phyloP scores from a whole-genome alignment of 1,140 invertebrate species.

The Stegodyphus mimosarum region DNA sequence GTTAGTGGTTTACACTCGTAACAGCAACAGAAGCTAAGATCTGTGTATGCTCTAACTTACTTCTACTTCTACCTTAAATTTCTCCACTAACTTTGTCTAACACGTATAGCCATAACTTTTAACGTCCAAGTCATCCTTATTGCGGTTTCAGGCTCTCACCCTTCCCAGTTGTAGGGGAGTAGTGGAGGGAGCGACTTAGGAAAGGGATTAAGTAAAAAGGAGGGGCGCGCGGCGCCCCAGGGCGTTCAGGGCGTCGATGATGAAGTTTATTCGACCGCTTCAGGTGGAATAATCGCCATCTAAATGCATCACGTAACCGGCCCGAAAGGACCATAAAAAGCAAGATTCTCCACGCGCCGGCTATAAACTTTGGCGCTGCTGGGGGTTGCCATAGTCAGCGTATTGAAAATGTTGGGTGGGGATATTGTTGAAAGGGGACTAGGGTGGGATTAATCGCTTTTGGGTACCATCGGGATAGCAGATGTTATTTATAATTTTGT shows the following conservation, averaged over 20 bases:
- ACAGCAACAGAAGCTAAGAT: no score
- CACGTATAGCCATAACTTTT: conserved; percentile 54
- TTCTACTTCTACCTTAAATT: conserved; percentile 14
- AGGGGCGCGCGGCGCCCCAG: conserved; percentile 1
- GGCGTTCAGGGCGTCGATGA: conserved; percentile 21
- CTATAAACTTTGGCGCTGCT: conserved; percentile 35
- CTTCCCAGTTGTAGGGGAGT: not conserved
- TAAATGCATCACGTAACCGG: conserved; percentile 54
- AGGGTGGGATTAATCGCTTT: conserved; percentile 37
- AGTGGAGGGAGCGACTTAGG: not conserved
- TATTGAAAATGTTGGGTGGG: conserved; percentile 29
- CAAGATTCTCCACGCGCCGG: conserved; percentile 35
- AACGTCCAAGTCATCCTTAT: conserved; percentile 42
- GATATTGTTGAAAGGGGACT: not conserved
- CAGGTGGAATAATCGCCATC: conserved; percentile 57
- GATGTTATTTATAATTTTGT: no score
- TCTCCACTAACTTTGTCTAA: conserved; percentile 44
- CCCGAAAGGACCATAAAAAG: conserved; percentile 41
- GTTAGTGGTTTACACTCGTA: no score
- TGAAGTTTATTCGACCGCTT: conserved; percentile 52
- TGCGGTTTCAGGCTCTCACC: conserved; percentile 3
- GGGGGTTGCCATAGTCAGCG: conserved; percentile 14
- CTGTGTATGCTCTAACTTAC: not conserved
- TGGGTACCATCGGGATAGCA: no score
- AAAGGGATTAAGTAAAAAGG: conserved; percentile 33